These are phyloP conservation scores for Drosophila villosipedis DNA, from an alignment of 2,888 invertebrate species.

Conservation along the genomic window DNA sequence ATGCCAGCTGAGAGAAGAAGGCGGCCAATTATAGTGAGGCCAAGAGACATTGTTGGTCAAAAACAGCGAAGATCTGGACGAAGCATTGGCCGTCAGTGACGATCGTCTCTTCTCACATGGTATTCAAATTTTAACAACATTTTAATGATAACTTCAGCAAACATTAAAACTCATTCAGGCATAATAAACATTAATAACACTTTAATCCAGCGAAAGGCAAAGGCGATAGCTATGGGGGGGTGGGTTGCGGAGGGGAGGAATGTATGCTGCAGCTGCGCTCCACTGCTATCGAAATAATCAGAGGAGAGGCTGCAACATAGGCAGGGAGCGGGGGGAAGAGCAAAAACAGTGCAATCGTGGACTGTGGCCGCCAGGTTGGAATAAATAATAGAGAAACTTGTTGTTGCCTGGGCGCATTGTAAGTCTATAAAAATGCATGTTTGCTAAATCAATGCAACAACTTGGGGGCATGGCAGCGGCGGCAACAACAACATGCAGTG, in stretches of 20 bases:
- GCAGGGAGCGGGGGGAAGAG: not conserved
- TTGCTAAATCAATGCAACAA: conserved; percentile 83
- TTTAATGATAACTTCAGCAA: conserved; percentile 83
- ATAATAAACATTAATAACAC: conserved; percentile 84
- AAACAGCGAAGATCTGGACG: conserved; percentile 27
- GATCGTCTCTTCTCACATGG: conserved; percentile 69
- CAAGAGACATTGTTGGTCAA: conserved; percentile 60
- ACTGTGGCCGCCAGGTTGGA: conserved; percentile 68
- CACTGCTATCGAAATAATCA: conserved; percentile 79
- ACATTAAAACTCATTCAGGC: conserved; percentile 84
- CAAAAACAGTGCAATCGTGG: conserved; percentile 68
- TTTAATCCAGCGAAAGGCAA: conserved; percentile 72
- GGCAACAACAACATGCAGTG: conserved; percentile 36
- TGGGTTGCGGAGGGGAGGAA: not conserved
- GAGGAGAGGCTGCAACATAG: conserved; percentile 28
- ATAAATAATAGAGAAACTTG: conserved; percentile 82
- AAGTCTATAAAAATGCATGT: conserved; percentile 81
- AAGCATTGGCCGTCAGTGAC: conserved; percentile 22
- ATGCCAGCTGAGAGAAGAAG: conserved; percentile 40
- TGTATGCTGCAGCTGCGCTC: conserved; percentile 47
- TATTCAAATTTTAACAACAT: conserved; percentile 82
- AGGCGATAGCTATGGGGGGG: not conserved
- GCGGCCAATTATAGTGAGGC: conserved; percentile 58
- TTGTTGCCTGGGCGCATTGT: conserved; percentile 78
- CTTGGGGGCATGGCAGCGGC: conserved; percentile 77